These are phyloP conservation scores for Hemaris fuciformis DNA, from an alignment of 2,888 invertebrate genomes.

Conservation along the genomic window DNA sequence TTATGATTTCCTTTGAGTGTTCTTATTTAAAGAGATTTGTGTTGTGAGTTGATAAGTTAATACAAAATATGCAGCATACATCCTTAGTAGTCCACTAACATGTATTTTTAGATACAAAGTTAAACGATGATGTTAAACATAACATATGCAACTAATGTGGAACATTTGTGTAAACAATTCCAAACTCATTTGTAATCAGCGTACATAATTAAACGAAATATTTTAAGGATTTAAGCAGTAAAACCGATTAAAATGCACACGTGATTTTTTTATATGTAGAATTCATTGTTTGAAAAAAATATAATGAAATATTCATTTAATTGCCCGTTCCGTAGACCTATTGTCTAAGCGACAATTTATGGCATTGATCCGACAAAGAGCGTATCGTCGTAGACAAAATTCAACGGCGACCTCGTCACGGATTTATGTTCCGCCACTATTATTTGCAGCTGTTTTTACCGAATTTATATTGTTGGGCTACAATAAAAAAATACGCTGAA, in stretches of 20 bases:
- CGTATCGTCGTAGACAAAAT: constrained; percentile 33
- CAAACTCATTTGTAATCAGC: constrained; percentile 40
- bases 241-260: constrained; percentile 46
- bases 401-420: constrained; percentile 45
- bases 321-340: constrained; percentile 48
- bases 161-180: constrained; percentile 16
- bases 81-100: neutral
- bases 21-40: neutral
- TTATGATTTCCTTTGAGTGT: neutral
- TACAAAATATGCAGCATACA: neutral
- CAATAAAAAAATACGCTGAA: constrained; percentile 56
- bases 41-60: neutral
- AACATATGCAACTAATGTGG: constrained; percentile 12
- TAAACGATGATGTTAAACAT: neutral
- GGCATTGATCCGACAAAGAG: constrained; percentile 36
- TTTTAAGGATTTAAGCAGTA: constrained; percentile 32
- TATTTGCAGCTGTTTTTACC: constrained; percentile 52
- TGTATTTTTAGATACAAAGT: neutral
- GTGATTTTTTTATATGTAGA: constrained; percentile 29
- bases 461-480: constrained; percentile 58
- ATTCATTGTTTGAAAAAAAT: constrained; percentile 38
- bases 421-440: constrained; percentile 55
- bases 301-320: constrained; percentile 68
- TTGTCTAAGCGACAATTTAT: constrained; percentile 64
- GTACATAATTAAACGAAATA: constrained; percentile 37